These are phyloP conservation scores for Tricholaema leucomelas DNA, from an alignment of 2,113 vertebrate species.

Conservation along the genomic window DNA sequence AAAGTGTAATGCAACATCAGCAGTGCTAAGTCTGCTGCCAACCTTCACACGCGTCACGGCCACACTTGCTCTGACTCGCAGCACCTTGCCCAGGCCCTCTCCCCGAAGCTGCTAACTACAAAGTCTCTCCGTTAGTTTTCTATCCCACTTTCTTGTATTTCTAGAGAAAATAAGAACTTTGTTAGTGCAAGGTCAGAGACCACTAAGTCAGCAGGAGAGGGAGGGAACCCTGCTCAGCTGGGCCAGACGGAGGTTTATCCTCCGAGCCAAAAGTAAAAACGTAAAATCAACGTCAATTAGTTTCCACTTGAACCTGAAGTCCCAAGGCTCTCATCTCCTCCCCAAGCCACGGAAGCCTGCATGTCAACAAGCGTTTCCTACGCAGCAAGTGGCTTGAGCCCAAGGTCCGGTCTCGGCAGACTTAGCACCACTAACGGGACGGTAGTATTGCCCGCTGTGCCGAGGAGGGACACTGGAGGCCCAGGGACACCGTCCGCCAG, in stretches of 20 bases:
- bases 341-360: fast-evolving
- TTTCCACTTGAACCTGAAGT: fast-evolving
- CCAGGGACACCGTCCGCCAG: background rate
- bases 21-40: background rate
- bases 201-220: background rate
- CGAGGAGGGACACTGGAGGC: background rate
- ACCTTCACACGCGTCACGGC: background rate
- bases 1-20: background rate
- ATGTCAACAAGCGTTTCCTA: too few species aligned
- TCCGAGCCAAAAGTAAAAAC: background rate
- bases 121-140: background rate
- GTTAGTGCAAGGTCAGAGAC: background rate
- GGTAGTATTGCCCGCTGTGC: too few species aligned
- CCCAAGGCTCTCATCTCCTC: background rate
- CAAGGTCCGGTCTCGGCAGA: too few species aligned
- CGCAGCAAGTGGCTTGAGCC: background rate
- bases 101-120: background rate
- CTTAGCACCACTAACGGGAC: fast-evolving
- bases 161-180: background rate
- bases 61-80: background rate
- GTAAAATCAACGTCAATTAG: background rate
- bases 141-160: fast-evolving
- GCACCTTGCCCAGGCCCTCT: background rate
- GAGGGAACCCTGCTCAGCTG: background rate
- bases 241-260: background rate